Base-by-base conservation (phyloP, 2,888 invertebrate genomes). In the Zaprionus lineosus region DNA sequence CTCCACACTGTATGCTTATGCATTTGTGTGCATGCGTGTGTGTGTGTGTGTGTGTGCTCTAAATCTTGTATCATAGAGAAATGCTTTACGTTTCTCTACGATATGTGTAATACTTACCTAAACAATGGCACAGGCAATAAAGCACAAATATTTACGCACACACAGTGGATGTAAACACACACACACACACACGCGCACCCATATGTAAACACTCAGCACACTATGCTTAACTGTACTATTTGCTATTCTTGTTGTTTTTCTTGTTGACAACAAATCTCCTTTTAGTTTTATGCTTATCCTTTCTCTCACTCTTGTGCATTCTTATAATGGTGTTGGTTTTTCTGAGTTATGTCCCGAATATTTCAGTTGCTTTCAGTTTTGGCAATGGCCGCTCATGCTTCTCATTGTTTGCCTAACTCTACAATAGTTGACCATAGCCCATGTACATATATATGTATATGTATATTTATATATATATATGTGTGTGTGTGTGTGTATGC, bases 271-370 rank as follows among this genome's bases (percentile, higher is more conserved):
- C 64, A 67, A 65, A 69, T 66, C 61, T 75, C 51, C 40, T 15
- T 52, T 58, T 48, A 33, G 31, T 56, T 48, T 37, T 56, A 61
- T 55, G 40, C 39, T 53, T 40, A 29, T 31, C 48, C 16, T 46
- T 28, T 12, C 31, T 61, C 61, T 55, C 55, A 40, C 62, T 50
- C 33, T 43, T 55, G 44, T 52, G 62, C 60, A 67, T 85, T 74
- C 74, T 53, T 79, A 47, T 65, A 71, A 83, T 83, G 81, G 78
- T 78, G 76, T 71, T 83, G 84, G 86, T 65, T 67, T 59, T 39
- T 51, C 56, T 74, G 74, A 69, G 74, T 67, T 69, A 69, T 73
- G 62, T 61, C 37, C 44, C 52, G 33, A 52, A 69, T 74, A 61
- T 56, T 52, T 69, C 47, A 52, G 47, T 39, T 71, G 28, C 40